Conservation (phyloP, 2,797 vertebrate genomes). For the Sebastes diploproa region DNA sequence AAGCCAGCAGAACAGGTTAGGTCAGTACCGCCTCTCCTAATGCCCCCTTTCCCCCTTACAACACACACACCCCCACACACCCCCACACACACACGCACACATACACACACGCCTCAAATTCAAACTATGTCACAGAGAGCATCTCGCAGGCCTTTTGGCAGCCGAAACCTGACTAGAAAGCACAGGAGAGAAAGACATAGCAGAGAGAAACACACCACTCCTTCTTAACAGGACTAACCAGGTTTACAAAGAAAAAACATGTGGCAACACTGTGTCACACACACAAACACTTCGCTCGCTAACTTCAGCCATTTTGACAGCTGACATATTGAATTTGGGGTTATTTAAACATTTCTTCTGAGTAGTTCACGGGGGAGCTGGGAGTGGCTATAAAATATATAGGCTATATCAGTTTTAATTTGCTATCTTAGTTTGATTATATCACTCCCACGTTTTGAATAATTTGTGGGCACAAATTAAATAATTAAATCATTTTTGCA, state of each 20-base stretch:
- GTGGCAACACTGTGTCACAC: neutral
- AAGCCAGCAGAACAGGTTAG: slow-evolving; percentile 79
- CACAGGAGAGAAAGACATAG: neutral
- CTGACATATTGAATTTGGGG: neutral
- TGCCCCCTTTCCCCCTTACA: slow-evolving; percentile 3
- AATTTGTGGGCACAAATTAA: neutral
- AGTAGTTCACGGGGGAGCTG: neutral
- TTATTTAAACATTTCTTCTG: neutral
- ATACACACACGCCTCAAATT: neutral
- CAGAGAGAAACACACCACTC: slow-evolving; percentile 49
- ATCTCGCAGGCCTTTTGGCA: slow-evolving; percentile 25
- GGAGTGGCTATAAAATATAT: neutral
- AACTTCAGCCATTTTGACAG: neutral
- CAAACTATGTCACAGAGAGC: slow-evolving; percentile 15
- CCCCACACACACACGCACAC: neutral
- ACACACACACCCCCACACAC: slow-evolving; percentile 33
- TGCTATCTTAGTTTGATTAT: neutral
- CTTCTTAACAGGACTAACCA: slow-evolving; percentile 72
- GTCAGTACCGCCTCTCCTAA: slow-evolving; percentile 54
- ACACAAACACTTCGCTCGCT: neutral
- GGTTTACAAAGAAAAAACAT: slow-evolving; percentile 38
- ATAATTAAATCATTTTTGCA: neutral
- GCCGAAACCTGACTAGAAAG: slow-evolving; percentile 65
- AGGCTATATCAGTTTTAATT: neutral
- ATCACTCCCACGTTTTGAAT: neutral